Conservation (phyloP, 2,888 invertebrate genomes). For the Hipparchia semele region DNA sequence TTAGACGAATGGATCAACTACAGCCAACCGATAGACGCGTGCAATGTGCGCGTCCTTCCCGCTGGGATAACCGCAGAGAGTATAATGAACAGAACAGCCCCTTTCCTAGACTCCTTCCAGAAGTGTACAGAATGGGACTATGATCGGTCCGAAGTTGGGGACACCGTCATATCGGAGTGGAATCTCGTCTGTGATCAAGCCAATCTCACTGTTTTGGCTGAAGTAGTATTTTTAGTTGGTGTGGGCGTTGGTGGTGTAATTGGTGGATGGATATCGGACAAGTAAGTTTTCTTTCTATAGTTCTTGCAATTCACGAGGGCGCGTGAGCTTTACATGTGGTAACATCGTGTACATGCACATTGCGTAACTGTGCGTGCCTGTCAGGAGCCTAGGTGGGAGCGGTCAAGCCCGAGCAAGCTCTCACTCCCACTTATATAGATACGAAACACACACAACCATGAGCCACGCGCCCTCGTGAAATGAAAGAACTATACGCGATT, state of each 20-base stretch:
- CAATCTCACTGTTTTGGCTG: slow-evolving; percentile 87
- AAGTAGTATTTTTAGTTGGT: slow-evolving; percentile 90
- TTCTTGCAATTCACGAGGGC: too few relatives aligned
- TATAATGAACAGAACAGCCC: slow-evolving; percentile 67
- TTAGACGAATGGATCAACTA: slow-evolving; percentile 85
- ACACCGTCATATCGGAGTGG: slow-evolving; percentile 90
- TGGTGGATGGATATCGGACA: slow-evolving; percentile 91
- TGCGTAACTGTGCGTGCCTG: too few relatives aligned
- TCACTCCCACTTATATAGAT: too few relatives aligned
- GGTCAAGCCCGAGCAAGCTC: too few relatives aligned
- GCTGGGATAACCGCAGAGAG: slow-evolving; percentile 62
- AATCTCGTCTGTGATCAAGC: slow-evolving; percentile 88
- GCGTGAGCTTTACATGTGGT: too few relatives aligned
- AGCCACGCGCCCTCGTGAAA: too few relatives aligned
- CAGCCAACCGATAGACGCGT: slow-evolving; percentile 85
- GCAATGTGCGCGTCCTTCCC: slow-evolving; percentile 78
- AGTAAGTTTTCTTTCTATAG: slow-evolving; percentile 56
- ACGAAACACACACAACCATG: too few relatives aligned
- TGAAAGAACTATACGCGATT: too few relatives aligned
- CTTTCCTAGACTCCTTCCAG: slow-evolving; percentile 64
- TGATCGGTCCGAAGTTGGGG: slow-evolving; percentile 80
- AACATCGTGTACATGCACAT: too few relatives aligned
- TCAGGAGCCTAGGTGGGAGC: too few relatives aligned
- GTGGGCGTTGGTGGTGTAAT: slow-evolving; percentile 90
- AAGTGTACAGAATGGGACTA: slow-evolving; percentile 85